Evolutionary conservation across 2,888 invertebrate genomes (phyloP).

Genomic region (Dorcus parallelipipedus): DNA sequence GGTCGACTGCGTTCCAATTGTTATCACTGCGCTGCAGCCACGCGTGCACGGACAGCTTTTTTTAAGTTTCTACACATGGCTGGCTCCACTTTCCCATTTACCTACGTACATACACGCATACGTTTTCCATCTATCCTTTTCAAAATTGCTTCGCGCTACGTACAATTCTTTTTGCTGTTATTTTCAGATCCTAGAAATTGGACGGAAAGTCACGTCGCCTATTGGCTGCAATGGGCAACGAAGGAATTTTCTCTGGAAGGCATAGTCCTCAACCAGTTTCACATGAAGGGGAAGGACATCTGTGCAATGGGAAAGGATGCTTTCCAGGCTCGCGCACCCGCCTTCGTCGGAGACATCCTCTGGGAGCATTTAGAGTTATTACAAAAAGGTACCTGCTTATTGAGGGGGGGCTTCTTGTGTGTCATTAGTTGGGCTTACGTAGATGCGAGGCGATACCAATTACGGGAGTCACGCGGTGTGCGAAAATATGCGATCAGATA

Average conservation of each 20-base stretch:
- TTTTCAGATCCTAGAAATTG: constrained; percentile 86
- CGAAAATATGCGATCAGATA: constrained; percentile 31
- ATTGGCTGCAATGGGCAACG: constrained; percentile 95
- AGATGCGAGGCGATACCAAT: constrained; percentile 27
- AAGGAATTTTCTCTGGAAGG: constrained; percentile 93
- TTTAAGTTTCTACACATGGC: neutral
- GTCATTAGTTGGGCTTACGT: constrained; percentile 17
- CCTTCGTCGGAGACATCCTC: constrained; percentile 93
- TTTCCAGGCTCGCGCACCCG: constrained; percentile 87
- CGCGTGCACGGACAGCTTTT: constrained; percentile 8
- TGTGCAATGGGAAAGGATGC: constrained; percentile 92
- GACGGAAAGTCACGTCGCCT: constrained; percentile 88
- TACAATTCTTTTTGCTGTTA: neutral
- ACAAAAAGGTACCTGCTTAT: constrained; percentile 75
- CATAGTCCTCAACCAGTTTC: constrained; percentile 75
- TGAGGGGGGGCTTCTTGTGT: constrained; percentile 5
- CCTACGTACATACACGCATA: too few relatives aligned
- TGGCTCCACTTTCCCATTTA: too few relatives aligned
- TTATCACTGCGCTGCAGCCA: constrained; percentile 42
- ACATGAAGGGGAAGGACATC: constrained; percentile 90
- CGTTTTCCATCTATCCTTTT: neutral
- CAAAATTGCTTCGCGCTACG: neutral
- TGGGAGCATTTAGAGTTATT: constrained; percentile 97
- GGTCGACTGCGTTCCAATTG: constrained; percentile 48
- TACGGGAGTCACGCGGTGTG: constrained; percentile 31